Evolutionary conservation across 2,888 invertebrate genomes (phyloP).

Genomic region (Tetranychus truncatus): DNA sequence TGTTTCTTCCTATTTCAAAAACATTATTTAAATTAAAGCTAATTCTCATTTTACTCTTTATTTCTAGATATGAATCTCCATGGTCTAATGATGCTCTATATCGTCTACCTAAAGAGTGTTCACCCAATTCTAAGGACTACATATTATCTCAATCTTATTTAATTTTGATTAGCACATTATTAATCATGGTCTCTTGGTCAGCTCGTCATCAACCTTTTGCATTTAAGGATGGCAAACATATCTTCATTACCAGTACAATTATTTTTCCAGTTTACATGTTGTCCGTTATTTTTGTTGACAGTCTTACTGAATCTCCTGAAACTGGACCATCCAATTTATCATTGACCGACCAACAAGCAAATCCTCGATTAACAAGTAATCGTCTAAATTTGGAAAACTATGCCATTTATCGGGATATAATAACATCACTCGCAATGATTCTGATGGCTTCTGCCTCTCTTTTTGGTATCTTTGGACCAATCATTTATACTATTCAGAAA

Average conservation of each 20-base stretch:
- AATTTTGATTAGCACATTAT: conserved; percentile 11
- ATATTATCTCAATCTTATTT: conserved; percentile 17
- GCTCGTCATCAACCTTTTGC: conserved; percentile 16
- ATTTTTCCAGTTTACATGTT: conserved; percentile 11
- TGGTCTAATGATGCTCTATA: neutral
- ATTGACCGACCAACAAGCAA: neutral
- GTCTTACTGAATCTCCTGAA: neutral
- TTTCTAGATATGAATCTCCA: conserved; percentile 14
- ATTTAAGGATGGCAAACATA: conserved; percentile 17
- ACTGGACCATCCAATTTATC: neutral
- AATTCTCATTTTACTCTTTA: neutral
- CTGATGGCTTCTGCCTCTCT: conserved; percentile 20
- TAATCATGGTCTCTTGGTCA: conserved; percentile 16
- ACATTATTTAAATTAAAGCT: neutral
- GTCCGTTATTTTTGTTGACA: conserved; percentile 7
- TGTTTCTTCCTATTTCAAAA: too few species aligned
- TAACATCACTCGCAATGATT: conserved; percentile 21
- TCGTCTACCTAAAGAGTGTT: conserved; percentile 11
- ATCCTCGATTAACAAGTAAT: neutral
- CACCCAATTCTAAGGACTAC: conserved; percentile 9
- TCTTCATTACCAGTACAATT: conserved; percentile 9
- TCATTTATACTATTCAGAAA: conserved; percentile 23
- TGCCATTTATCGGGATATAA: conserved; percentile 19
- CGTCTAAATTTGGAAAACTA: neutral
- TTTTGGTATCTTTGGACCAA: conserved; percentile 23